Conservation (phyloP, 2,113 vertebrate genomes). For the Illadopsis cleaveri region DNA sequence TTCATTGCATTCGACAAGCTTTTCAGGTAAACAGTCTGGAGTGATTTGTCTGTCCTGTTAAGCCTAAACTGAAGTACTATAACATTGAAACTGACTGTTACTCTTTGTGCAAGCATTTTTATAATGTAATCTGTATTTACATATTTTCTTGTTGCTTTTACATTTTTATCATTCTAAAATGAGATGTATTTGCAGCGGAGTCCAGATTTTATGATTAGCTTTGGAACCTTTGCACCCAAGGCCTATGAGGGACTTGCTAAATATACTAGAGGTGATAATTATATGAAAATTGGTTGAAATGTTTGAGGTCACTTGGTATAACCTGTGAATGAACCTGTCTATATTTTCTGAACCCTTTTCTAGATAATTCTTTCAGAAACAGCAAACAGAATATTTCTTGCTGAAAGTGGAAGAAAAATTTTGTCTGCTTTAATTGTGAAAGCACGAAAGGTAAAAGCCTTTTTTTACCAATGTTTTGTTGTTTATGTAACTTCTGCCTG, state of each 20-base stretch:
- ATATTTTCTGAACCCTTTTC: conserved; percentile 16
- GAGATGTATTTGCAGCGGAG: not conserved
- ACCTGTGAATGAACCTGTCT: not conserved
- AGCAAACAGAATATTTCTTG: conserved; percentile 87
- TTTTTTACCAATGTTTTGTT: not conserved
- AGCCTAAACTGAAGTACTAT: not conserved
- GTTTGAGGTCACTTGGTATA: not conserved
- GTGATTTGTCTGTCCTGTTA: not conserved
- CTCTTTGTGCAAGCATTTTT: not conserved
- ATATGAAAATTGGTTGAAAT: not conserved
- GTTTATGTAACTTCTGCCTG: not conserved
- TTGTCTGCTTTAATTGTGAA: conserved; percentile 90
- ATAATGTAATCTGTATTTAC: not conserved
- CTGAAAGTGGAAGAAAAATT: conserved; percentile 91
- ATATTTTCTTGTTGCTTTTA: not conserved
- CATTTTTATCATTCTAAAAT: not conserved
- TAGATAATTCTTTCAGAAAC: conserved; percentile 91
- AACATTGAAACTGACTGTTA: not conserved
- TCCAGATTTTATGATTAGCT: not conserved
- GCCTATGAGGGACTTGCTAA: not conserved
- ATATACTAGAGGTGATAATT: not conserved
- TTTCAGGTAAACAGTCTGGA: conserved; percentile 83
- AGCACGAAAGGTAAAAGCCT: conserved; percentile 86
- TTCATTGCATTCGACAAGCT: conserved; percentile 93
- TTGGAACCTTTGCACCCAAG: not conserved